Conservation (phyloP, 2,113 vertebrate species). For the Aleadryas rufinucha region DNA sequence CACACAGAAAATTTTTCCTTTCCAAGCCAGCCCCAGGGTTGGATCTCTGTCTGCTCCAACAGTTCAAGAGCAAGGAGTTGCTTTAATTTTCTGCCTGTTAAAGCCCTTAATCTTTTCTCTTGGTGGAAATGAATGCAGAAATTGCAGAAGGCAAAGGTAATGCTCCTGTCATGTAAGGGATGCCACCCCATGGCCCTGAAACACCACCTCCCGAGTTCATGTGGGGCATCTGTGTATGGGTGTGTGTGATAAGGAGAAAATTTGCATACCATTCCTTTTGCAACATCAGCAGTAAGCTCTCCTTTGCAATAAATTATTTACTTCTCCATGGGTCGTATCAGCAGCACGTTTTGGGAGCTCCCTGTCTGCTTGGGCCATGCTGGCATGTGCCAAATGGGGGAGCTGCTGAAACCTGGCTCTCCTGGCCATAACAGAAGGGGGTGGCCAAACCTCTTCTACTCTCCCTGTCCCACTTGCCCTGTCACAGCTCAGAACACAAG, state of each 20-base stretch:
- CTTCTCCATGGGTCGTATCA: not conserved
- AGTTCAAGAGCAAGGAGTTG: not conserved
- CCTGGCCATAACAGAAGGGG: accelerated
- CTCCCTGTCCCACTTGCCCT: not conserved
- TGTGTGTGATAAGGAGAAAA: not conserved
- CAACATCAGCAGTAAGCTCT: not conserved
- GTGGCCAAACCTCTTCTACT: accelerated
- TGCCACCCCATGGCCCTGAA: not conserved
- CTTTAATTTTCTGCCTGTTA: not conserved
- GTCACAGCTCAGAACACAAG: not conserved
- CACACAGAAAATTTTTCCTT: not conserved
- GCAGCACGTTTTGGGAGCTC: not conserved
- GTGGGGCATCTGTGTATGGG: not conserved
- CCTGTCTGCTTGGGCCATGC: not conserved
- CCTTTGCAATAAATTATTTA: not conserved
- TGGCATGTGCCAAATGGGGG: accelerated
- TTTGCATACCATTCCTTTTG: not conserved
- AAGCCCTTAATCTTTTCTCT: not conserved
- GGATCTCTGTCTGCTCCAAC: not conserved
- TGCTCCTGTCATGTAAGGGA: not conserved
- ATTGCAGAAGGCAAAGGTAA: not conserved
- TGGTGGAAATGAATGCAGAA: not conserved
- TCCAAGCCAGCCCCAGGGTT: not conserved
- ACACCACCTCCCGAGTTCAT: not conserved
- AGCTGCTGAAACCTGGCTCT: not conserved